Conservation (phyloP, 2,888 invertebrate species). For the Podabrus alpinus region DNA sequence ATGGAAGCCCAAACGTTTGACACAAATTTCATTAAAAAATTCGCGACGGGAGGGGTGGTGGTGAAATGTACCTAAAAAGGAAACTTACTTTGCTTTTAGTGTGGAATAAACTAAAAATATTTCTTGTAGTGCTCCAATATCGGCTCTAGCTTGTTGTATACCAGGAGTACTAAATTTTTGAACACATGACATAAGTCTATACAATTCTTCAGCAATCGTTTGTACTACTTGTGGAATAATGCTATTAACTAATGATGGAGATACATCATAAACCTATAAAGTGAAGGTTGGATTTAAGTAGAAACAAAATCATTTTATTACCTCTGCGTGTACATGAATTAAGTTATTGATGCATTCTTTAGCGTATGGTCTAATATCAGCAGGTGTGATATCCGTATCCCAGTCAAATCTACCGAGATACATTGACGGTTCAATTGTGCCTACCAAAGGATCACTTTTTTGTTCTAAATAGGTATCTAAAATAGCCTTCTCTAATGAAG, state of each 20-base stretch:
- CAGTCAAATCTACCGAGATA: slow-evolving; percentile 88
- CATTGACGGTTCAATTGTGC: slow-evolving; percentile 96
- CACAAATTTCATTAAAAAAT: too few species aligned
- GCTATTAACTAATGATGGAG: slow-evolving; percentile 75
- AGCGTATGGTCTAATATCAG: slow-evolving; percentile 83
- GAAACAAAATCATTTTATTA: slow-evolving; percentile 45
- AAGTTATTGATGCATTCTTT: slow-evolving; percentile 86
- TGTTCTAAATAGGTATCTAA: slow-evolving; percentile 85
- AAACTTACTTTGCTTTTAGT: slow-evolving; percentile 64
- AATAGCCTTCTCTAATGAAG: slow-evolving; percentile 64
- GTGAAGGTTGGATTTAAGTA: not conserved
- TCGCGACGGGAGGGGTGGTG: too few species aligned
- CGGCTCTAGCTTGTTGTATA: slow-evolving; percentile 79
- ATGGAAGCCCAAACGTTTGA: too few species aligned
- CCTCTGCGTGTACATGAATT: slow-evolving; percentile 77
- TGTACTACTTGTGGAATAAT: slow-evolving; percentile 80
- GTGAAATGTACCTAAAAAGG: too few species aligned
- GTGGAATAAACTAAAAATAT: slow-evolving; percentile 68
- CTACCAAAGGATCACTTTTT: slow-evolving; percentile 91
- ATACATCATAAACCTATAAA: slow-evolving; percentile 75
- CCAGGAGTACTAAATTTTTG: slow-evolving; percentile 70
- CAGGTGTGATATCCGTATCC: slow-evolving; percentile 75
- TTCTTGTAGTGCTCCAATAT: slow-evolving; percentile 70
- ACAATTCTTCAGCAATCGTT: slow-evolving; percentile 90
- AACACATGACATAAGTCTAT: slow-evolving; percentile 82